Evolutionary conservation across 1,140 invertebrate species (phyloP).

Genomic region (Conus ventricosus): DNA sequence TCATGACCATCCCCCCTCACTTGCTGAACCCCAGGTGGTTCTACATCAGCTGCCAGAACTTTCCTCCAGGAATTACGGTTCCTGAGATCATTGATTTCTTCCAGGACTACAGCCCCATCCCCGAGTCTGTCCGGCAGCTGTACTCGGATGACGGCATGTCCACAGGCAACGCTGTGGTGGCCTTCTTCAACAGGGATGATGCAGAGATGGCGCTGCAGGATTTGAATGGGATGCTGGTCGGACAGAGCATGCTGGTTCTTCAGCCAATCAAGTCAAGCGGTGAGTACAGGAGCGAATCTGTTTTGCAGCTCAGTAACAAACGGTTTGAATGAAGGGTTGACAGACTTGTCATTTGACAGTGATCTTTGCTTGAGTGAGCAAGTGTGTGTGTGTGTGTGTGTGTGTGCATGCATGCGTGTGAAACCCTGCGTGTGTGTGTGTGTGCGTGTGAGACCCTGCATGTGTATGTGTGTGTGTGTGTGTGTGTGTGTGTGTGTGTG

Average conservation of each 20-base stretch:
- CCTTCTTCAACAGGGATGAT: slow-evolving; percentile 85
- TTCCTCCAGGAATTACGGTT: slow-evolving; percentile 88
- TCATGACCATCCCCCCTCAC: slow-evolving; percentile 38
- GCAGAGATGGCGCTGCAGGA: slow-evolving; percentile 84
- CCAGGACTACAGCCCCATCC: slow-evolving; percentile 69
- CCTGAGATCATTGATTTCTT: slow-evolving; percentile 93
- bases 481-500: no score
- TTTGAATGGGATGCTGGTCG: slow-evolving; percentile 64
- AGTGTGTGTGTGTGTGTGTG: no score
- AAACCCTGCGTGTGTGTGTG: no score
- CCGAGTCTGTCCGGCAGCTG: slow-evolving; percentile 68
- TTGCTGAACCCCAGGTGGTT: slow-evolving; percentile 48
- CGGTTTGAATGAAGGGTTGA: no score
- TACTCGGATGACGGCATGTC: slow-evolving; percentile 76
- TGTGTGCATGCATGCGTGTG: no score
- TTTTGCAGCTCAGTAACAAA: no score
- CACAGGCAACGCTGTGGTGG: slow-evolving; percentile 91
- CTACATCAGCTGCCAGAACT: slow-evolving; percentile 79
- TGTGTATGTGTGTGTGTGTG: no score
- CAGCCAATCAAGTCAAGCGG: slow-evolving; percentile 26
- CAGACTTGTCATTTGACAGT: no score
- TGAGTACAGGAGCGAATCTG: no score
- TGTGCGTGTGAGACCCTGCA: no score
- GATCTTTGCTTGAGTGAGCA: no score
- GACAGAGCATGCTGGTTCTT: slow-evolving; percentile 47